Evolutionary conservation across 2,113 vertebrate genomes (phyloP), one percentile per base, ranked within the genome.

Genomic region (Vanacampus margaritifer): DNA sequence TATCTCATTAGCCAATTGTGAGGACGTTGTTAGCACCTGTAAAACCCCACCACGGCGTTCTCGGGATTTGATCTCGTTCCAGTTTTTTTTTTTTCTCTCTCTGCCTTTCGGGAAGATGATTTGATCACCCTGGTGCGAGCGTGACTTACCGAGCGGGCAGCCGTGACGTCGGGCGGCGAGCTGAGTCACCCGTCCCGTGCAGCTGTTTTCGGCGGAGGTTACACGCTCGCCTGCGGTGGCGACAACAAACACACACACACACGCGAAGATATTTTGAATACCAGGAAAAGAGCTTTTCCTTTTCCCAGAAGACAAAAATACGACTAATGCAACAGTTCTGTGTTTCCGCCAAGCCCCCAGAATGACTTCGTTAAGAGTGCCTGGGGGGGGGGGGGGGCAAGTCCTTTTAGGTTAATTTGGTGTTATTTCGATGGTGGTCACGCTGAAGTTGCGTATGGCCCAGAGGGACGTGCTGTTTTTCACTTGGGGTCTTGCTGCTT

Each of bases 1-100:
- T 89, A 85, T 83, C 86, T 84, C 75, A 84, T 90, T 90, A 90
- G 74, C 64, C 65, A 80, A 82, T 79, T 74, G 75, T 70, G 64
- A 60, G 78, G 75, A 76, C 77, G 83, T 86, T 14, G 79, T 84
- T 87, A 81, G 83, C 80, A 83, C 78, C 83, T 80, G 68, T 48
- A 59, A 80, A 63, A 71, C 65, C 72, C 5, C 0, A 68, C 71
- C 75, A 3, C 6, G 63, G 56, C 76, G 78, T 75, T 65, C 56
- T 81, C 84, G 85, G 78, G 74, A 78, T 64, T n/a, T 72, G 50
- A 60, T 64, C 35, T 69, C 32, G 67, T 28, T 51, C 4, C 5
- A 67, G 28, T 32, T 59, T n/a, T 64, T 61, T 37, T 71, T 46
- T 76, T 19, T 51, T 60, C 19, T 23, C n/a, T n/a, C n/a, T n/a